phyloP scores from a whole-genome alignment of 2,113 vertebrate species.

The Dinomys branickii region DNA sequence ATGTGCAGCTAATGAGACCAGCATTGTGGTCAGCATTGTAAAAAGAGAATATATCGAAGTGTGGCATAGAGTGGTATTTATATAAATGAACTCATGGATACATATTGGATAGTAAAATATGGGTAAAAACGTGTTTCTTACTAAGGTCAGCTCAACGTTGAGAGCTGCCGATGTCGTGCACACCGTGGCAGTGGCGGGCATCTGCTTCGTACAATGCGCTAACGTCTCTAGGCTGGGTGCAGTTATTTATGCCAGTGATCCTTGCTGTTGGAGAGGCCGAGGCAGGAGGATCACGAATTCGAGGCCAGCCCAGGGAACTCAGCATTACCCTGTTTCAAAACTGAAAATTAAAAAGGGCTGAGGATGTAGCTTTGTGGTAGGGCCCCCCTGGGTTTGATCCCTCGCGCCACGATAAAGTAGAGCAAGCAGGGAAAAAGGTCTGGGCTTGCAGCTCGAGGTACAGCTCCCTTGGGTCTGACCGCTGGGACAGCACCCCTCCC shows the following conservation, averaged over 20 bases:
- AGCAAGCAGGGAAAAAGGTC: background rate
- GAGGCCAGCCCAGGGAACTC: background rate
- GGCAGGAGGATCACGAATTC: background rate
- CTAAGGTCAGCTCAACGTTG: background rate
- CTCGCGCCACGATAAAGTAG: background rate
- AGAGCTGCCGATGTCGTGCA: background rate
- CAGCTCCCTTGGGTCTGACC: background rate
- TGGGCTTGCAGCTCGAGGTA: background rate
- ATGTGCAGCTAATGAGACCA: background rate
- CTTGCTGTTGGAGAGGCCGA: background rate
- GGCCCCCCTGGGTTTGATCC: background rate
- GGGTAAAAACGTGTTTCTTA: conserved; percentile 15
- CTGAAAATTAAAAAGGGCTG: background rate
- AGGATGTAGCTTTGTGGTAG: background rate
- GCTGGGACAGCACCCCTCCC: background rate
- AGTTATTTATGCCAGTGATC: background rate
- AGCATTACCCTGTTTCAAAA: background rate
- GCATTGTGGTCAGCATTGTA: background rate
- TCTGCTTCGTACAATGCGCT: background rate
- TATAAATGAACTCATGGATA: background rate
- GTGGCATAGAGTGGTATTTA: background rate
- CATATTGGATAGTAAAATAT: background rate
- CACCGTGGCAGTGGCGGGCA: background rate
- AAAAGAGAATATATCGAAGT: background rate
- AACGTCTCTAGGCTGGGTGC: background rate